Base-by-base conservation (phyloP, 1,140 invertebrate species). In the Ruditapes philippinarum region DNA sequence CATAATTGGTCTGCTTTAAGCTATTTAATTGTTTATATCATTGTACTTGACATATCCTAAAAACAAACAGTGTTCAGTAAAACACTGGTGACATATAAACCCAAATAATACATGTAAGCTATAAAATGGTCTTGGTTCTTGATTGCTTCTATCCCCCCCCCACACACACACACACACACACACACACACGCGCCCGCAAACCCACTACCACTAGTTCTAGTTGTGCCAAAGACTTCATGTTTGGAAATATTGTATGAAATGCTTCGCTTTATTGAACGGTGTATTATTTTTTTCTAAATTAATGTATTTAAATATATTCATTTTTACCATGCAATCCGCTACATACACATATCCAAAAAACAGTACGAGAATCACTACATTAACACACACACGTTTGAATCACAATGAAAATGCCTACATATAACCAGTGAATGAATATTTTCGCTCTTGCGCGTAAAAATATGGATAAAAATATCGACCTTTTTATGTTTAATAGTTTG, bases 151-250 rank as follows among this genome's bases (percentile, higher is more conserved):
- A n/a, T n/a, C n/a, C n/a, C n/a, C n/a, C n/a, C n/a, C n/a, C n/a
- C n/a, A n/a, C n/a, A n/a, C n/a, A n/a, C n/a, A n/a, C n/a, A n/a
- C n/a, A n/a, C n/a, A n/a, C n/a, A n/a, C n/a, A n/a, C n/a, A n/a
- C n/a, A n/a, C n/a, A n/a, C n/a, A n/a, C n/a, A n/a, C n/a, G n/a
- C n/a, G 31, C 76, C 76, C 76, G 76, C 38, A 79, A 79, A 79
- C 76, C 76, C 76, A 79, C 76, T 79, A 79, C 76, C 76, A 79
- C 76, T 79, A 42, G 76, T 49, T 79, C 76, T 79, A 79, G 76
- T 42, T 79, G 9, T 42, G 38, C 76, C 76, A 79, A 51, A 45
- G 38, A 51, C 25, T 79, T 79, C 38, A 79, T 79, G 76, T 79
- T 79, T 79, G 76, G 38, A 79, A 79, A 79, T 79, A 79, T 79